These are phyloP conservation scores for Pampusana beccarii DNA, from an alignment of 2,113 vertebrate species.

Conservation along the genomic window DNA sequence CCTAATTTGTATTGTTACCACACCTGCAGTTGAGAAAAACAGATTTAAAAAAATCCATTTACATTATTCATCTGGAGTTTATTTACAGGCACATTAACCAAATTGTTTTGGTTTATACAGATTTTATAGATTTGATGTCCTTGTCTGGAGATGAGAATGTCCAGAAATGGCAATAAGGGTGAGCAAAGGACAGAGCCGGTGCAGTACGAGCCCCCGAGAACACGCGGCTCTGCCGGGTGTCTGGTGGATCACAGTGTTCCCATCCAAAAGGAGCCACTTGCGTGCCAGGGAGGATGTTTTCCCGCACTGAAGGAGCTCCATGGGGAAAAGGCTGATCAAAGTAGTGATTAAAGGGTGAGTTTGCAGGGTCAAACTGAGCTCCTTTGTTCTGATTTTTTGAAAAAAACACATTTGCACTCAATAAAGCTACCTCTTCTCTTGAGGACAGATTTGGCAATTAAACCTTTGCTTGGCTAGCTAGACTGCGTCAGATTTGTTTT, in stretches of 20 bases:
- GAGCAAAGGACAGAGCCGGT: background rate
- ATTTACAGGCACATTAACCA: background rate
- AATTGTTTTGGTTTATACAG: background rate
- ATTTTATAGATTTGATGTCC: background rate
- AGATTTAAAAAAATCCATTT: background rate
- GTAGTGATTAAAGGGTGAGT: constrained; percentile 57
- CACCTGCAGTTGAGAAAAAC: background rate
- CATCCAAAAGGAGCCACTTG: background rate
- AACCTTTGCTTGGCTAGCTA: constrained; percentile 29
- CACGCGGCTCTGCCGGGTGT: background rate
- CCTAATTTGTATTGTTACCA: background rate
- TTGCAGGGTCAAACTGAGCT: constrained; percentile 58
- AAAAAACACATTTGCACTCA: constrained; percentile 28
- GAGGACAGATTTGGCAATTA: constrained; percentile 31
- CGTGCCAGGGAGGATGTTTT: constrained; percentile 38
- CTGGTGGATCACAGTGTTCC: background rate
- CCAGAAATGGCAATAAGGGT: background rate
- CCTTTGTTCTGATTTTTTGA: constrained; percentile 53
- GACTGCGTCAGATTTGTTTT: background rate
- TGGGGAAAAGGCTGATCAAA: constrained; percentile 74
- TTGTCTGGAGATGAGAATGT: background rate
- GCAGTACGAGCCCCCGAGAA: constrained; percentile 12
- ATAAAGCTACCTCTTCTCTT: constrained; percentile 26
- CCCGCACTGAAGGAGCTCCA: background rate
- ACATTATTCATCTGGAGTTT: background rate